Conservation (phyloP, 2,113 vertebrate genomes). For the Oncorhynchus kisutch region DNA sequence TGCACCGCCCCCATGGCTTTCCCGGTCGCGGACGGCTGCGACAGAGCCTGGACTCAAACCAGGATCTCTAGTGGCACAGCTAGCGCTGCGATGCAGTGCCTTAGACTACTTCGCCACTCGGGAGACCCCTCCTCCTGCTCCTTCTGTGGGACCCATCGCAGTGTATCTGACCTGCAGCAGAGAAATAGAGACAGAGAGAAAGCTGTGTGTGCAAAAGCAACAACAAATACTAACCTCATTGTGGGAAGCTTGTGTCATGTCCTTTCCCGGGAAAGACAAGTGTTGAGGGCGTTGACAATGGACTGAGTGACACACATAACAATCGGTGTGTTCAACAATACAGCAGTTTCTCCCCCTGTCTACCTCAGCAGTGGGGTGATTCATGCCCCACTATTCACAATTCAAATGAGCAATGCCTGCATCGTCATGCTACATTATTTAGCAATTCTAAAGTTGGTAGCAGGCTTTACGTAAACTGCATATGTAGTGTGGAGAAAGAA, state of each 20-base stretch:
- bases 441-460: too few relatives aligned
- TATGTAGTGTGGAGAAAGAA: slow-evolving; percentile 9
- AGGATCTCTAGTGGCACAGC: too few relatives aligned
- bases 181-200: background rate
- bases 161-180: slow-evolving; percentile 22
- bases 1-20: too few relatives aligned
- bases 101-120: too few relatives aligned
- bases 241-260: slow-evolving; percentile 46
- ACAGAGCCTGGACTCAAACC: too few relatives aligned
- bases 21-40: too few relatives aligned
- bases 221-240: background rate
- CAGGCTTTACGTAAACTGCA: background rate
- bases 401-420: background rate
- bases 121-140: slow-evolving; percentile 31
- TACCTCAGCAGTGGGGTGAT: slow-evolving; percentile 31
- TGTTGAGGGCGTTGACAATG: slow-evolving; percentile 50
- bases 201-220: background rate
- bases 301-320: slow-evolving; percentile 31
- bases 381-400: slow-evolving; percentile 30
- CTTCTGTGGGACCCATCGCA: slow-evolving; percentile 19
- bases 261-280: slow-evolving; percentile 36
- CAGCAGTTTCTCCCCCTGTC: slow-evolving; percentile 36
- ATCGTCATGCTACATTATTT: too few relatives aligned
- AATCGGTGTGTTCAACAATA: too few relatives aligned
- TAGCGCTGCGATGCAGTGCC: too few relatives aligned